phyloP scores from a whole-genome alignment of 92 coral and sea anemone species.

The Umimayanthus chanpuru region DNA sequence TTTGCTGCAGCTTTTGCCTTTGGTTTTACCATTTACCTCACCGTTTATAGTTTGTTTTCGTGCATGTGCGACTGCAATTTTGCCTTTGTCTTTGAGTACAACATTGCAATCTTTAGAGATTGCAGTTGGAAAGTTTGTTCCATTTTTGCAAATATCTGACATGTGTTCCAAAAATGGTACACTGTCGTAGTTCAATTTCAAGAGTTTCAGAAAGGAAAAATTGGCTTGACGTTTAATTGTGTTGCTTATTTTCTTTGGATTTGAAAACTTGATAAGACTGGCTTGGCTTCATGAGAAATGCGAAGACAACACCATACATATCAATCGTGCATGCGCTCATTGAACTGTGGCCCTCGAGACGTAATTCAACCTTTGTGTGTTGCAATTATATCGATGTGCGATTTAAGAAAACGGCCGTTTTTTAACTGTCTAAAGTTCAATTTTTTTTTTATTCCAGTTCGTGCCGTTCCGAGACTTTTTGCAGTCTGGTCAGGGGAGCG shows the following conservation, averaged over 20 bases:
- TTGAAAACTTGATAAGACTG: too few species aligned
- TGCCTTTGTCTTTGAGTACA: background rate
- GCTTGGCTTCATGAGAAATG: too few species aligned
- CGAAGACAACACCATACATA: too few species aligned
- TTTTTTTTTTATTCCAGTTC: conserved; percentile 67
- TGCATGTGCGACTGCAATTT: background rate
- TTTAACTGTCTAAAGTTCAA: background rate
- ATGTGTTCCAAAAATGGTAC: too few species aligned
- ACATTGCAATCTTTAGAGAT: too few species aligned
- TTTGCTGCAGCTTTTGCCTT: background rate
- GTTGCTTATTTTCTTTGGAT: too few species aligned
- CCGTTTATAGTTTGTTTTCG: background rate
- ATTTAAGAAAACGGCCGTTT: background rate
- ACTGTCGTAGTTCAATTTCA: too few species aligned
- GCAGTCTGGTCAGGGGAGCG: conserved; percentile 54
- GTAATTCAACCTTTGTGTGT: background rate
- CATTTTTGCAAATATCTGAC: too few species aligned
- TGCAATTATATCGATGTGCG: background rate
- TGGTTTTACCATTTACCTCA: background rate
- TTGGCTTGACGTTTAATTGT: too few species aligned
- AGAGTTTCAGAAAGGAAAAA: too few species aligned
- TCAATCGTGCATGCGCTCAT: background rate
- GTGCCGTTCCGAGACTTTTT: conserved; percentile 99
- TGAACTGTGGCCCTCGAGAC: background rate
- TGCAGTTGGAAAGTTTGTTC: too few species aligned